Percentiles rank a stretch among this genome's conserved stretches.
These are phyloP conservation scores for Microcebus lehilahytsara DNA, from an alignment of 2,113 vertebrate species.

Conservation along the genomic window DNA sequence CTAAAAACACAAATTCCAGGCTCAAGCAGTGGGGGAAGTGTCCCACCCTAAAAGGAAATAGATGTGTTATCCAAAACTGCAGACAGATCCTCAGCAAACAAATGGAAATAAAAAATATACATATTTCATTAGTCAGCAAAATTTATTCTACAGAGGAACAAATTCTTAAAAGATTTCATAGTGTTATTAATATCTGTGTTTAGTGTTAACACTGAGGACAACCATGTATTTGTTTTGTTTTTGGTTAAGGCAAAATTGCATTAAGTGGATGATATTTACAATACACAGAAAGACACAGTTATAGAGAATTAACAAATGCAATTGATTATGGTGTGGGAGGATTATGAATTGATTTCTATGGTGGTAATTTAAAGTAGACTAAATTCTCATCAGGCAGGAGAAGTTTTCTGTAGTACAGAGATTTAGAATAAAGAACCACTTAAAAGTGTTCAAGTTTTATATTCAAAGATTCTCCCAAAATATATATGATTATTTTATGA, in stretches of 20 bases:
- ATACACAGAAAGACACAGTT: neutral
- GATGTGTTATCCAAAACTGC: neutral
- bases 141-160: neutral
- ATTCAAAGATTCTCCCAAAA: neutral
- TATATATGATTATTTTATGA: neutral
- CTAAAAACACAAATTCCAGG: neutral
- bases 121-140: neutral
- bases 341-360: neutral
- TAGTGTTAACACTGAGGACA: neutral
- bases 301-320: neutral
- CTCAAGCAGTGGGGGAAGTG: neutral
- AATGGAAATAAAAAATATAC: neutral
- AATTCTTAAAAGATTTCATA: neutral
- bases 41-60: neutral
- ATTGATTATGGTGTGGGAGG: neutral
- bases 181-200: neutral
- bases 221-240: neutral
- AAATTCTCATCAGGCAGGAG: neutral
- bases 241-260: neutral
- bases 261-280: conserved; percentile 10
- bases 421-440: neutral
- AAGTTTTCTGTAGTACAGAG: neutral
- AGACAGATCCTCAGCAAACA: neutral
- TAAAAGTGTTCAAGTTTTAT: neutral
- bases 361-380: neutral